phyloP scores from a whole-genome alignment of 2,113 vertebrate species.

The Butorides virescens region DNA sequence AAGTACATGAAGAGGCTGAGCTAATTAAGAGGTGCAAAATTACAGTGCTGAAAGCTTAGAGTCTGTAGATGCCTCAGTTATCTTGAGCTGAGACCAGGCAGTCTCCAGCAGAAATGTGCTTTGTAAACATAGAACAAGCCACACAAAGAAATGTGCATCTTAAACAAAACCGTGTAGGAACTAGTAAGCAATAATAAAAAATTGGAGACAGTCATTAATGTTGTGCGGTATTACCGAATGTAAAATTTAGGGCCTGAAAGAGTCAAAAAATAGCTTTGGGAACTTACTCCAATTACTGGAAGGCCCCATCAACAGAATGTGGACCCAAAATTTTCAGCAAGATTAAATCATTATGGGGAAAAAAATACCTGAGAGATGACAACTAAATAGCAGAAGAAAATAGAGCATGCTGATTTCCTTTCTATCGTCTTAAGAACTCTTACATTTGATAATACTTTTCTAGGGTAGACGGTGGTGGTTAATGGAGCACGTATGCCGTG shows the following conservation, averaged over 20 bases:
- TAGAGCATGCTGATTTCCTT: background rate
- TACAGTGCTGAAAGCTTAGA: background rate
- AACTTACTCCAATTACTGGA: background rate
- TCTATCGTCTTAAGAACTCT: background rate
- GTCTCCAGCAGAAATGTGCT: background rate
- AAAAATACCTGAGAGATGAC: background rate
- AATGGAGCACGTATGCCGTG: background rate
- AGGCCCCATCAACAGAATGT: background rate
- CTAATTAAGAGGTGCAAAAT: background rate
- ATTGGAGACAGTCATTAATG: background rate
- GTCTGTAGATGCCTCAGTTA: background rate
- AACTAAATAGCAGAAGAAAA: background rate
- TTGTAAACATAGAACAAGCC: background rate
- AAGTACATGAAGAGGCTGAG: background rate
- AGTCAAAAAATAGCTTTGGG: background rate
- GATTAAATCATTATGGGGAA: background rate
- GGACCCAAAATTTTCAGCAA: background rate
- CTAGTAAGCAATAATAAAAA: background rate
- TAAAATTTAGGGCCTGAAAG: background rate
- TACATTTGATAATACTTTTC: background rate
- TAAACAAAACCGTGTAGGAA: background rate
- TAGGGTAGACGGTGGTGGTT: background rate
- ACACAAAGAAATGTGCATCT: background rate
- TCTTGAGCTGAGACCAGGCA: background rate
- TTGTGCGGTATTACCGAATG: background rate